phyloP scores from a whole-genome alignment of 1,140 invertebrate genomes.

The Saccostrea glomerata region DNA sequence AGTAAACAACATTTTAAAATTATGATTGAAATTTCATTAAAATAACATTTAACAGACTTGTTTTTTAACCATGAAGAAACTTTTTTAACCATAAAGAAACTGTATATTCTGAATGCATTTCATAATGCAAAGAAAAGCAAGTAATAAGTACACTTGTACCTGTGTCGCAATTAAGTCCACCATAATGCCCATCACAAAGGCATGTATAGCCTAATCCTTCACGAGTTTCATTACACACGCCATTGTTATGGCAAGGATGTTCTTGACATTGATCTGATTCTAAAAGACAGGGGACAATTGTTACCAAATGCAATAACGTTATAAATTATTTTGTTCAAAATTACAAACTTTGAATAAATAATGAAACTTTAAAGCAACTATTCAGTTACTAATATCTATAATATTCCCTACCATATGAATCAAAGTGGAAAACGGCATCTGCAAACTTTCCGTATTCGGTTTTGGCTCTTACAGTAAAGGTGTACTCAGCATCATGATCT shows the following conservation, averaged over 20 bases:
- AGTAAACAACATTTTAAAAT: too few species aligned
- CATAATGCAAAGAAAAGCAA: too few species aligned
- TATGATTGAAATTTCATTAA: too few species aligned
- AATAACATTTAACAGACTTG: too few species aligned
- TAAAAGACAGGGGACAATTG: neutral
- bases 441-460: slow-evolving; percentile 54
- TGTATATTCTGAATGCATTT: too few species aligned
- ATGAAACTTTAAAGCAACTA: neutral
- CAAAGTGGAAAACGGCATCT: slow-evolving; percentile 62
- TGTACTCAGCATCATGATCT: slow-evolving; percentile 59
- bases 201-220: slow-evolving; percentile 39
- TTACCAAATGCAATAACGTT: too few species aligned
- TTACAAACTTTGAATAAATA: too few species aligned
- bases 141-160: too few species aligned
- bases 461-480: slow-evolving; percentile 60
- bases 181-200: slow-evolving; percentile 36
- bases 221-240: slow-evolving; percentile 45
- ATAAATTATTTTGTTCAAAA: too few species aligned
- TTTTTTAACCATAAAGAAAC: too few species aligned
- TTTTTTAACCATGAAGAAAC: too few species aligned
- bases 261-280: slow-evolving; percentile 45
- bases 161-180: slow-evolving; percentile 32
- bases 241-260: slow-evolving; percentile 48
- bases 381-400: neutral
- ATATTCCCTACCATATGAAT: slow-evolving; percentile 40